Evolutionary conservation across 2,797 vertebrate species (phyloP).

Genomic region (Schizothorax lantsangensis): DNA sequence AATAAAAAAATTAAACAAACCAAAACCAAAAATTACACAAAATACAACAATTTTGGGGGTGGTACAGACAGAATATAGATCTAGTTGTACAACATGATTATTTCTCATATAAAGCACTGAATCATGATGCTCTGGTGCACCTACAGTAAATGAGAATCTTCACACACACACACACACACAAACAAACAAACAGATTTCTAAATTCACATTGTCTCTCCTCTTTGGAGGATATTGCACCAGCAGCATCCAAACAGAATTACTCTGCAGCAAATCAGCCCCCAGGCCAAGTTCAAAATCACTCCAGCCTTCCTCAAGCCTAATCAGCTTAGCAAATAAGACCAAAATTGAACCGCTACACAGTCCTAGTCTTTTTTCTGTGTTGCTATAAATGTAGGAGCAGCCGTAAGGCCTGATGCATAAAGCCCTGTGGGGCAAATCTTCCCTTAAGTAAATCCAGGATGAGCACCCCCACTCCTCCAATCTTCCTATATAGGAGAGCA

Average conservation of each 20-base stretch:
- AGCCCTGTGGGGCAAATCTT: conserved; percentile 76
- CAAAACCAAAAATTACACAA: too few species aligned
- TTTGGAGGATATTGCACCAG: conserved; percentile 50
- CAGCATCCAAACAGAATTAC: conserved; percentile 76
- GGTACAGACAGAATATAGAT: neutral
- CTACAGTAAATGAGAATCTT: neutral
- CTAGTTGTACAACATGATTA: neutral
- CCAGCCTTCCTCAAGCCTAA: conserved; percentile 79
- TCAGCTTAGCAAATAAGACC: conserved; percentile 86
- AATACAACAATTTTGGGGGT: neutral
- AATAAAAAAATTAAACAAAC: neutral
- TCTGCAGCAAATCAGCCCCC: conserved; percentile 80
- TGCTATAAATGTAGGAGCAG: conserved; percentile 66
- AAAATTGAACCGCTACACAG: conserved; percentile 78
- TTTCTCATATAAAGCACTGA: neutral
- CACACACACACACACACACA: neutral
- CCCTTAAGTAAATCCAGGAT: conserved; percentile 77
- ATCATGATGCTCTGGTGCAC: neutral
- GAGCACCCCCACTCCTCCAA: conserved; percentile 73
- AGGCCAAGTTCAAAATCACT: conserved; percentile 82
- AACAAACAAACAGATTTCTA: neutral
- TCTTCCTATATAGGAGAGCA: conserved; percentile 25
- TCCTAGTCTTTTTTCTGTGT: conserved; percentile 62
- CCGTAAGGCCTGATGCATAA: conserved; percentile 78
- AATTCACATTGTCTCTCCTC: conserved; percentile 41